Percentiles rank a stretch among this genome's conserved stretches.
These are phyloP conservation scores for Myrmophylax atrothorax DNA, from an alignment of 2,113 vertebrate genomes.

Conservation along the genomic window DNA sequence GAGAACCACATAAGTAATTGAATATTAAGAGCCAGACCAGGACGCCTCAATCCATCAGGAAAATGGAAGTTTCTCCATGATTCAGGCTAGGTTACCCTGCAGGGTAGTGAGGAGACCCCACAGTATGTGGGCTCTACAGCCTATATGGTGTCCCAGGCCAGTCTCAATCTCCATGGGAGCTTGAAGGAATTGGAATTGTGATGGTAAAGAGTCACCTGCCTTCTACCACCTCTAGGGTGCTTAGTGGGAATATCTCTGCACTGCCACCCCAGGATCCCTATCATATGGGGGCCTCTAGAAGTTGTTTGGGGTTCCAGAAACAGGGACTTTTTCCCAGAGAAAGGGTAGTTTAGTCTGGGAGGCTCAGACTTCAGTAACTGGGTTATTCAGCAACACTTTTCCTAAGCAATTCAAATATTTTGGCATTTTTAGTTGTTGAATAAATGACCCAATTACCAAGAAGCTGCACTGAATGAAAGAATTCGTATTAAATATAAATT, in stretches of 20 bases:
- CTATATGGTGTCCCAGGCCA: not conserved
- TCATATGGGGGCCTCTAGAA: not conserved
- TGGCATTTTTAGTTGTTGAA: not conserved
- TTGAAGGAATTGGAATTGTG: not conserved
- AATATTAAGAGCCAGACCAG: not conserved
- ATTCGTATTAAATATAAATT: not conserved
- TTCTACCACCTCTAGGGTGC: not conserved
- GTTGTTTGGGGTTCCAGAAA: not conserved
- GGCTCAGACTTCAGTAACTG: not conserved
- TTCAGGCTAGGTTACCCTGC: not conserved
- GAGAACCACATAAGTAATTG: not conserved
- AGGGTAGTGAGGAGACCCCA: not conserved
- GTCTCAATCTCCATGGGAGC: not conserved
- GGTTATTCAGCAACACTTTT: not conserved
- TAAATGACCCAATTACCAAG: constrained; percentile 5
- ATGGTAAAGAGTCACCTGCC: not conserved
- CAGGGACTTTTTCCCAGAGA: not conserved
- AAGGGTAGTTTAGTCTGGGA: not conserved
- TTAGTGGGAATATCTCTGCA: not conserved
- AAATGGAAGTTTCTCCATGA: not conserved
- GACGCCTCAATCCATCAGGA: not conserved
- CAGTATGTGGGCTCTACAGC: not conserved
- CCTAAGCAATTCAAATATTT: not conserved
- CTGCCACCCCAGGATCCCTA: not conserved
- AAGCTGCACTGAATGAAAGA: not conserved